phyloP scores from a whole-genome alignment of 2,888 invertebrate genomes.

The Nasonia oneida region DNA sequence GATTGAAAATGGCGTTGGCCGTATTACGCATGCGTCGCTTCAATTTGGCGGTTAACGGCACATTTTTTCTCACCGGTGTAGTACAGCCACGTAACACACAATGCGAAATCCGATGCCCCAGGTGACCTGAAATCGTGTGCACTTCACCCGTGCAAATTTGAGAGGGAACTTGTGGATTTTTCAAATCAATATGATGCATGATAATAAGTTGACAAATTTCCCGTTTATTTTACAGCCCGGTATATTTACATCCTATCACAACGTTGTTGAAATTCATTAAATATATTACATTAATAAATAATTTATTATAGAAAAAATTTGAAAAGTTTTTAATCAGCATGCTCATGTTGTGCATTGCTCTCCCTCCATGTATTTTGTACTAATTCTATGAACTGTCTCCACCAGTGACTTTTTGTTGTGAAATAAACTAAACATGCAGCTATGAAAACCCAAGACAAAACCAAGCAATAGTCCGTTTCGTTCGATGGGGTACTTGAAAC shows the following conservation, averaged over 20 bases:
- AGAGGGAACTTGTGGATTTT: neutral
- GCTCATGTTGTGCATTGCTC: constrained; percentile 90
- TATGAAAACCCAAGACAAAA: constrained; percentile 93
- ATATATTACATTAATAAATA: constrained; percentile 54
- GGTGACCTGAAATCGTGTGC: neutral
- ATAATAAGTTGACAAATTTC: constrained; percentile 38
- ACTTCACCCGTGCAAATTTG: neutral
- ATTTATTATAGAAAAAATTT: constrained; percentile 13
- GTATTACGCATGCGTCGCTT: neutral
- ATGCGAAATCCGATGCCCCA: neutral
- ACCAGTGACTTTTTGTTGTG: constrained; percentile 88
- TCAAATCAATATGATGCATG: neutral
- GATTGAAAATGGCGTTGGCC: neutral
- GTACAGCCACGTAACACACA: neutral
- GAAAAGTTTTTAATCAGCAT: constrained; percentile 82
- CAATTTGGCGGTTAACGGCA: constrained; percentile 19
- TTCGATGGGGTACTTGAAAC: constrained; percentile 88
- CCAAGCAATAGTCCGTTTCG: constrained; percentile 90
- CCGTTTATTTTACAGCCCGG: constrained; percentile 20
- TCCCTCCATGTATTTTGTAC: constrained; percentile 93
- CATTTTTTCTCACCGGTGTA: neutral
- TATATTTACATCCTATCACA: constrained; percentile 51
- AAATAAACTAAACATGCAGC: constrained; percentile 87
- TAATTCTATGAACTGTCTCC: constrained; percentile 90
- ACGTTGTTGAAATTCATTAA: neutral